Conservation (phyloP, 2,113 vertebrate genomes). For the Thalassoma bifasciatum region DNA sequence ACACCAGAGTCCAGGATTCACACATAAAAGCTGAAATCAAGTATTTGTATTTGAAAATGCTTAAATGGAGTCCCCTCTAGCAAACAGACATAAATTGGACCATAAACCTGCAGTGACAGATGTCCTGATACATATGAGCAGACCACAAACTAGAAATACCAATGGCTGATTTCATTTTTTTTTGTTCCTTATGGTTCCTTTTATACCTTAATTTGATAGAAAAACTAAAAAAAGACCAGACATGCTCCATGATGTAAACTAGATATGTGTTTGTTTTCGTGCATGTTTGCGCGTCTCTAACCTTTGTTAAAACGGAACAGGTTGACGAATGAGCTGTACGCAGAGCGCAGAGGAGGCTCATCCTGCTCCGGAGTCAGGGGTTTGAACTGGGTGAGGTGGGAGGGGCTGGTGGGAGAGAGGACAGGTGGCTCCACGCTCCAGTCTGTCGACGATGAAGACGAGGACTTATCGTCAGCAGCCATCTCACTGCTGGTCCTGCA, state of each 20-base stretch:
- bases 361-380: constrained; percentile 97
- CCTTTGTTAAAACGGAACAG: constrained; percentile 98
- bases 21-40: no score
- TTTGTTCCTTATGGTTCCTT: no score
- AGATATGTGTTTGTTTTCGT: not conserved
- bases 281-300: constrained; percentile 52
- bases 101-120: no score
- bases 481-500: constrained; percentile 86
- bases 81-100: no score
- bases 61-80: no score
- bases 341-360: constrained; percentile 95
- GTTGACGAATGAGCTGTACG: constrained; percentile 98
- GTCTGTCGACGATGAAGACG: constrained; percentile 86
- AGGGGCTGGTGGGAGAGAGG: constrained; percentile 88
- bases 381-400: constrained; percentile 98
- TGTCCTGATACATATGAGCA: no score
- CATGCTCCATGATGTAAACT: not conserved
- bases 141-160: no score
- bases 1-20: no score
- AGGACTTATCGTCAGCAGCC: constrained; percentile 92
- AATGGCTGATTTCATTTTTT: no score
- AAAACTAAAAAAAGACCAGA: no score
- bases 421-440: constrained; percentile 84
- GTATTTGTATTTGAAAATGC: no score
- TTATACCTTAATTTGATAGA: no score